Evolutionary conservation across 2,797 vertebrate species (phyloP).

Genomic region (Enteromius afrohamiltoni): DNA sequence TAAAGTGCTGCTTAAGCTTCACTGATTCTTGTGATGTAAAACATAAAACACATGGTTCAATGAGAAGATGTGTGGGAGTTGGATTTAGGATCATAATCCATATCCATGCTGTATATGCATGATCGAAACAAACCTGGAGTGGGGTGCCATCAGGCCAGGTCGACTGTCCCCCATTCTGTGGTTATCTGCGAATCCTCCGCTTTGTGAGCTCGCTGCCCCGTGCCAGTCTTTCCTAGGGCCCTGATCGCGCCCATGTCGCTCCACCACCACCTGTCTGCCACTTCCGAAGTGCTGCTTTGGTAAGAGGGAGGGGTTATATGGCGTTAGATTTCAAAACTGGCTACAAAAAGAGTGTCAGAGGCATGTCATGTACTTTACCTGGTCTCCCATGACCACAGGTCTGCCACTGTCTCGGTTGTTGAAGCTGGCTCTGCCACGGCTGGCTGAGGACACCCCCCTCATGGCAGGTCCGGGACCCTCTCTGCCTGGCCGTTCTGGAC

Average conservation of each 20-base stretch:
- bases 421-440: conserved; percentile 84
- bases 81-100: not conserved
- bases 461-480: conserved; percentile 84
- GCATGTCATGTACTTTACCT: conserved; percentile 72
- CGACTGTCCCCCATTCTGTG: conserved; percentile 86
- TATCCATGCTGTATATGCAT: not conserved
- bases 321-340: not conserved
- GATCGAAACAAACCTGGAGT: conserved; percentile 82
- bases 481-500: conserved; percentile 87
- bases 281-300: conserved; percentile 84
- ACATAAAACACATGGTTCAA: not conserved
- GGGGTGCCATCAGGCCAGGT: conserved; percentile 84
- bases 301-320: not conserved
- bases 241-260: conserved; percentile 86
- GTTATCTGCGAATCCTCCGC: conserved; percentile 83
- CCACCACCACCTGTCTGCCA: conserved; percentile 89
- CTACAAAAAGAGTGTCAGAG: not conserved
- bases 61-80: not conserved
- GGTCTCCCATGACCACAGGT: conserved; percentile 83
- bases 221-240: conserved; percentile 97
- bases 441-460: conserved; percentile 82
- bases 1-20: not conserved
- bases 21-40: not conserved
- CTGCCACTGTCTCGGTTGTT: conserved; percentile 85
- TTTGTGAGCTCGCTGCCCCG: conserved; percentile 84